Evolutionary conservation across 2,888 invertebrate genomes (phyloP), one percentile per base, ranked within the genome.

Genomic region (Leptogaster cylindrica): DNA sequence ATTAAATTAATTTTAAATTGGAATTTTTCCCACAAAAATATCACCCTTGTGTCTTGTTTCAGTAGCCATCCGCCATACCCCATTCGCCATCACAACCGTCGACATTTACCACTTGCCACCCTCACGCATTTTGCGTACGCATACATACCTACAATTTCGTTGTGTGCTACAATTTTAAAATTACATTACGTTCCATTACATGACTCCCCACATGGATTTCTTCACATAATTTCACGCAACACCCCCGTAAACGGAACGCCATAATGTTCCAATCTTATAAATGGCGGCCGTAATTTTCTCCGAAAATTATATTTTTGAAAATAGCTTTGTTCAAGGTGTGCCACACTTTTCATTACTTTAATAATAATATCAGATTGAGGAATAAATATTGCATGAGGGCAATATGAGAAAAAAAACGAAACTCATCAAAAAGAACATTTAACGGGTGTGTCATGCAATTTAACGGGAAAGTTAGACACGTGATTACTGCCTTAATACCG

Each of bases 311-410:
- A 58, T 58, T 39, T 58, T 36, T n/a, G 58, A 2, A 58, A 58
- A 39, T 16, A 39, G 16, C 39, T 58, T 39, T 58, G 18, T 39
- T 36, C 58, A 36, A 36, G 58, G 58, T 58, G 36, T 39, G 58
- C 23, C 33, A 12, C 36, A 58, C 58, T 33, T 58, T 58, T 58
- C 58, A 58, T 58, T 58, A 58, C 58, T 27, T 58, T 58, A 58
- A 58, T 58, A 58, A 58, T 58, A 58, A 58, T 58, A 58, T 20
- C 39, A 58, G 58, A 58, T 58, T 58, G 58, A 39, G 39, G 58
- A 18, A 58, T 58, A 58, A 58, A 58, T 58, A 58, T 28, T 58
- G 58, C 58, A 58, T 31, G 52, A 2, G 16, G 20, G 1, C 1
- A 41, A 14, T 12, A 12, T 1, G 12, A 41, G 1, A 10, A 41